A percentile compares a stretch with the other conserved stretches of the same genome.
These are phyloP conservation scores for Dryoscopus gambensis DNA, from an alignment of 2,113 vertebrate genomes.

Conservation along the genomic window DNA sequence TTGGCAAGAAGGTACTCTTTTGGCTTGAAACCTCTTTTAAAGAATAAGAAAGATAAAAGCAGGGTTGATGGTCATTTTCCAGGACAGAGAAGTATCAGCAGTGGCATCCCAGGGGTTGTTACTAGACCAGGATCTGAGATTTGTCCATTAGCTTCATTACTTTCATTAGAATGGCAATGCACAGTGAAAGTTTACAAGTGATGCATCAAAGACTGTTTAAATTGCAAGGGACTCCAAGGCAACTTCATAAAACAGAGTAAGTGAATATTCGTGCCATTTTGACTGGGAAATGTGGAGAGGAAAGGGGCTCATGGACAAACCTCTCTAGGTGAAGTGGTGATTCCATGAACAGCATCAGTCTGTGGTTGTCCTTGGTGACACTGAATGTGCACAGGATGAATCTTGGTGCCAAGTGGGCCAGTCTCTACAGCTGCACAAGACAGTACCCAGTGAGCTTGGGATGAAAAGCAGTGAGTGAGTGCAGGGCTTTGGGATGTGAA, in stretches of 20 bases:
- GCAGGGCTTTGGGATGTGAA: background rate
- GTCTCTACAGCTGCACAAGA: background rate
- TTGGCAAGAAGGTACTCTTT: background rate
- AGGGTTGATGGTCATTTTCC: background rate
- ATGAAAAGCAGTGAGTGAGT: background rate
- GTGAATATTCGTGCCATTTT: background rate
- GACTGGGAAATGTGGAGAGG: background rate
- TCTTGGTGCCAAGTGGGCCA: background rate
- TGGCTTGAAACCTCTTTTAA: background rate
- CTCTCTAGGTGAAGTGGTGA: background rate
- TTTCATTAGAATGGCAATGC: background rate
- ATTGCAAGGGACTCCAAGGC: background rate
- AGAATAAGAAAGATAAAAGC: background rate
- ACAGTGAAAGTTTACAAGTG: background rate
- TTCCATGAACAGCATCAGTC: background rate
- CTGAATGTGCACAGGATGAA: background rate
- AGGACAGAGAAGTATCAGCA: background rate
- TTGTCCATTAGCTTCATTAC: background rate
- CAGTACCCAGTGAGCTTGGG: background rate
- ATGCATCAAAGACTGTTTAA: background rate
- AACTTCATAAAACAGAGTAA: background rate
- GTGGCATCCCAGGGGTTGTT: background rate
- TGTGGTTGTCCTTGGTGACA: background rate
- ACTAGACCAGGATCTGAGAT: background rate
- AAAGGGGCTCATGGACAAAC: background rate